These are phyloP conservation scores for Xylocopa sonorina DNA, from an alignment of 1,140 invertebrate species.

Conservation along the genomic window DNA sequence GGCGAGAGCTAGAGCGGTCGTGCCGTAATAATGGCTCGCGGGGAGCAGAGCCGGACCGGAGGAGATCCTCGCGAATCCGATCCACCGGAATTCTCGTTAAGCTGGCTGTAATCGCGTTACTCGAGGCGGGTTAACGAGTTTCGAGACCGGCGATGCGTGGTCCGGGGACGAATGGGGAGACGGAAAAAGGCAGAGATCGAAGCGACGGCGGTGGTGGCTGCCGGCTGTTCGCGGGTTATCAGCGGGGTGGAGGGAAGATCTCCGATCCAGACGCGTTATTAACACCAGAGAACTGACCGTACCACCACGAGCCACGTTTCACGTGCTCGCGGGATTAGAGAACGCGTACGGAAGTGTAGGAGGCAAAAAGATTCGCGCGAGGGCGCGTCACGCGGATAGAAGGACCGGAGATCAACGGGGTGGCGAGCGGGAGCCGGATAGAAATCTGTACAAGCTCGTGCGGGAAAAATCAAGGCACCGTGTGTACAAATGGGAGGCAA, in stretches of 20 bases:
- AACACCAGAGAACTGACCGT: constrained; percentile 4
- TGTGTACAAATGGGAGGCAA: constrained; percentile 78
- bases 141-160: constrained; percentile 60
- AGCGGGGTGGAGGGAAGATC: neutral
- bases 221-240: constrained; percentile 16
- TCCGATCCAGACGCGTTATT: constrained; percentile 18
- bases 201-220: constrained; percentile 11
- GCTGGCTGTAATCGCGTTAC: constrained; percentile 58
- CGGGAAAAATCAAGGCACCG: constrained; percentile 55
- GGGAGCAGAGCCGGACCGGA: neutral
- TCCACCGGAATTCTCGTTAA: constrained; percentile 55
- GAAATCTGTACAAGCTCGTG: constrained; percentile 55
- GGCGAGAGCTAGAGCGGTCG: neutral
- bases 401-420: constrained; percentile 26
- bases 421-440: constrained; percentile 58
- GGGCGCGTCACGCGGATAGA: neutral
- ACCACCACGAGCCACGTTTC: neutral
- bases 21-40: constrained; percentile 37
- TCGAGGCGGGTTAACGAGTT: constrained; percentile 60
- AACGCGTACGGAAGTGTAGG: constrained; percentile 7
- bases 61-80: constrained; percentile 54
- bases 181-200: constrained; percentile 42
- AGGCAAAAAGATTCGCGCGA: constrained; percentile 30
- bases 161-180: constrained; percentile 19
- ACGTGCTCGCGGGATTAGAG: constrained; percentile 14